phyloP scores from a whole-genome alignment of 2,888 invertebrate species.

The Cactoblastis cactorum region DNA sequence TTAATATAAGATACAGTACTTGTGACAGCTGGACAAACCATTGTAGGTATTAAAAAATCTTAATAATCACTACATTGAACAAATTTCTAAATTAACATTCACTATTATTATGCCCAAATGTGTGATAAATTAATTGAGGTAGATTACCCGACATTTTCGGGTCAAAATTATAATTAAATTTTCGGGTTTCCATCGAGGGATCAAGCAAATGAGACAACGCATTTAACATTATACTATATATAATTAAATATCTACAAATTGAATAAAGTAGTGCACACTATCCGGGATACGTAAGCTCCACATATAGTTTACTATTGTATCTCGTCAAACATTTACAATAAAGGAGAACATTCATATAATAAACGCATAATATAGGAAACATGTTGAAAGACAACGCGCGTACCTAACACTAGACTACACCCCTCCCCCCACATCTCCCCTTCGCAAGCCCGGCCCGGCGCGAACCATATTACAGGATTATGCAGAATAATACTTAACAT shows the following conservation, averaged over 20 bases:
- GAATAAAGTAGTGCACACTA: constrained; percentile 74
- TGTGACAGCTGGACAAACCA: constrained; percentile 77
- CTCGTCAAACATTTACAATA: constrained; percentile 74
- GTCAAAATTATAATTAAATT: constrained; percentile 65
- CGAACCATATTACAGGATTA: constrained; percentile 70
- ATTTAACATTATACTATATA: constrained; percentile 77
- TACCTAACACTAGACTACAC: constrained; percentile 43
- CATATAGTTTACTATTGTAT: constrained; percentile 53
- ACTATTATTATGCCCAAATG: constrained; percentile 76
- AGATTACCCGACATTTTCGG: constrained; percentile 69
- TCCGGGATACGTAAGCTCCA: constrained; percentile 56
- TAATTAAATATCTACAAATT: constrained; percentile 79
- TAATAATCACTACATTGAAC: constrained; percentile 70
- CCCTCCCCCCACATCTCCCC: constrained; percentile 17
- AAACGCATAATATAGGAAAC: constrained; percentile 78
- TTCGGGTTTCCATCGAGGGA: constrained; percentile 60
- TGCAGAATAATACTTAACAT: constrained; percentile 65
- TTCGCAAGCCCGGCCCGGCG: constrained; percentile 41
- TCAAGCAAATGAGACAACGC: constrained; percentile 73
- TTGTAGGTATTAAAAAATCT: constrained; percentile 55
- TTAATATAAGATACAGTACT: constrained; percentile 78
- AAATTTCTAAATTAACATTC: constrained; percentile 68
- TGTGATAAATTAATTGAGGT: constrained; percentile 80
- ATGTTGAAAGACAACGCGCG: constrained; percentile 62
- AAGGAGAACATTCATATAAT: constrained; percentile 75